phyloP scores from a whole-genome alignment of 37 sponge, comb jelly and placozoan genomes.

The Cliona cf. orientalis region DNA sequence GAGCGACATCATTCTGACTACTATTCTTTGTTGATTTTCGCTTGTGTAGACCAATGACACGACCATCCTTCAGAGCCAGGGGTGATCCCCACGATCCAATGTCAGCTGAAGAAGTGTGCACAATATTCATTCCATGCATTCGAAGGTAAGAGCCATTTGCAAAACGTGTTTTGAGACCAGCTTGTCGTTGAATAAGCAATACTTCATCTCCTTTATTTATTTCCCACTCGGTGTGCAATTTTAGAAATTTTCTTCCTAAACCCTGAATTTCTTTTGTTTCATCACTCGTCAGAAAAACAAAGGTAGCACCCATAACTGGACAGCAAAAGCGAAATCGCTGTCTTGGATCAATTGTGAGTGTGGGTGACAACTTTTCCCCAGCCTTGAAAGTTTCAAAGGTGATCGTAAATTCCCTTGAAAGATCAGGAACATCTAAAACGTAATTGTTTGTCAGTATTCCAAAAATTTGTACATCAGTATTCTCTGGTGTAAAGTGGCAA shows the following conservation, averaged over 20 bases:
- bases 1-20: conserved; percentile 10
- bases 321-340: conserved; percentile 8
- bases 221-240: not conserved
- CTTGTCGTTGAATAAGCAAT: not conserved
- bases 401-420: not conserved
- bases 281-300: not conserved
- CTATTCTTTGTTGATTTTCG: not conserved
- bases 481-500: conserved; percentile 2
- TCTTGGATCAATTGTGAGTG: not conserved
- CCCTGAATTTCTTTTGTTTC: not conserved
- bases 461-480: not conserved
- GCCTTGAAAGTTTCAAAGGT: not conserved
- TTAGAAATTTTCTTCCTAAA: not conserved
- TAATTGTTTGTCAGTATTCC: conserved; percentile 7
- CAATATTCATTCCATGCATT: conserved; percentile 7
- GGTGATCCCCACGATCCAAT: conserved; percentile 22
- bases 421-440: not conserved
- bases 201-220: conserved; percentile 8
- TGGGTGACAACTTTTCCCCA: not conserved
- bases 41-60: conserved; percentile 31
- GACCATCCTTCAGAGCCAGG: conserved; percentile 7
- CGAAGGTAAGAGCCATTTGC: conserved; percentile 12
- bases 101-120: conserved; percentile 5
- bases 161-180: conserved; percentile 3
- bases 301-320: conserved; percentile 1